Percentiles rank a stretch among this genome's conserved stretches.
These are phyloP conservation scores for Lucinisca nassula DNA, from an alignment of 2,888 invertebrate genomes.

Conservation along the genomic window DNA sequence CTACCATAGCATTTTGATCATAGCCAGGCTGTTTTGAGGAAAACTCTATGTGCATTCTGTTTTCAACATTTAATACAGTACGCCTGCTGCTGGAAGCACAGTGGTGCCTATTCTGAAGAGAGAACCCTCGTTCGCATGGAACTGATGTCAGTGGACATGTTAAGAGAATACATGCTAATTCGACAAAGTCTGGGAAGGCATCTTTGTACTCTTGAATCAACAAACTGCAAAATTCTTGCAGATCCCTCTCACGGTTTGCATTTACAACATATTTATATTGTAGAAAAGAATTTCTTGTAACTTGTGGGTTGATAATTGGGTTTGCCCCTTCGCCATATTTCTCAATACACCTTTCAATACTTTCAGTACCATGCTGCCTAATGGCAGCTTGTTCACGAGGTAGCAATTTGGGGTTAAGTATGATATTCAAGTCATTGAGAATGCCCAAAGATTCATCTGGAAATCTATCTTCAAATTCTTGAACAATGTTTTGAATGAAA, in stretches of 20 bases:
- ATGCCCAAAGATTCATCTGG: background rate
- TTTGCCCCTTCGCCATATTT: background rate
- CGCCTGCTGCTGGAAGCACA: slow-evolving; percentile 13
- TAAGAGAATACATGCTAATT: background rate
- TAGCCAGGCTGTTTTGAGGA: background rate
- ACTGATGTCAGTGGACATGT: slow-evolving; percentile 27
- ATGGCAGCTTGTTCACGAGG: background rate
- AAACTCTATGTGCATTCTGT: background rate
- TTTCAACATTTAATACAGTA: slow-evolving; percentile 15
- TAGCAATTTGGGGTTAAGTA: slow-evolving; percentile 5
- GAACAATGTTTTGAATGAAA: background rate
- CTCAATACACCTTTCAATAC: background rate
- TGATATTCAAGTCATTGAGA: slow-evolving; percentile 2
- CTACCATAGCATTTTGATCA: background rate
- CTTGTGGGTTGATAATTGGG: slow-evolving; percentile 13
- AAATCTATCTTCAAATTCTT: background rate
- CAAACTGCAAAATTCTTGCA: slow-evolving; percentile 15
- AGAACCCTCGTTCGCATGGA: slow-evolving; percentile 27
- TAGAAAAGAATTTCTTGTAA: slow-evolving; percentile 1
- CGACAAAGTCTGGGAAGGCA: background rate
- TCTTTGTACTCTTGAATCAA: slow-evolving; percentile 8
- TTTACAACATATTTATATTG: slow-evolving; percentile 29
- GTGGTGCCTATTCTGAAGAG: slow-evolving; percentile 28
- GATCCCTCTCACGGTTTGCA: background rate
- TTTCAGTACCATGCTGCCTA: background rate